phyloP scores from a whole-genome alignment of 2,113 vertebrate genomes.

The Empidonax alnorum region DNA sequence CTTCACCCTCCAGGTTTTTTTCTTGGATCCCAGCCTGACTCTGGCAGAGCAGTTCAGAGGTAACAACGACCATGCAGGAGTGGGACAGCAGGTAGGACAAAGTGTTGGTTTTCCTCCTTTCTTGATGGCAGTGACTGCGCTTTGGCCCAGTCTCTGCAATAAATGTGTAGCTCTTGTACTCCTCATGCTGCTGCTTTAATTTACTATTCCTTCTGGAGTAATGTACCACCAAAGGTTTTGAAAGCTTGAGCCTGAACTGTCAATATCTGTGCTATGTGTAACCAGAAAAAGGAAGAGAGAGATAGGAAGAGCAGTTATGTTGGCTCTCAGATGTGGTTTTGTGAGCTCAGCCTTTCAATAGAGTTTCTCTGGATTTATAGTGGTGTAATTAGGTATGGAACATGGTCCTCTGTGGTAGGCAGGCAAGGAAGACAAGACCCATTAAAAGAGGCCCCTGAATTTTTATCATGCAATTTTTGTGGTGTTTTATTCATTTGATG shows the following conservation, averaged over 20 bases:
- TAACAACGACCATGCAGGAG: rapidly evolving
- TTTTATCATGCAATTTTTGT: not conserved
- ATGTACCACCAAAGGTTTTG: not conserved
- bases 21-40: rapidly evolving
- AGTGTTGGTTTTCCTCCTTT: not conserved
- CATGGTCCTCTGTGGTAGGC: not conserved
- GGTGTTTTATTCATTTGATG: not conserved
- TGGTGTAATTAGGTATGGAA: not conserved
- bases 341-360: not conserved
- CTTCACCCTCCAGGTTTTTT: rapidly evolving
- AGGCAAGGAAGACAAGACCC: not conserved
- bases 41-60: not conserved
- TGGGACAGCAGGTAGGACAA: not conserved
- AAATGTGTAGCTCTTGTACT: not conserved
- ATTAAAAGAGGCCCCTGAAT: not conserved
- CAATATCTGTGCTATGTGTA: not conserved
- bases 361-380: not conserved
- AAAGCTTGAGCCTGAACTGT: not conserved
- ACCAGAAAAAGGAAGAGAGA: not conserved
- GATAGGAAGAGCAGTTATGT: not conserved
- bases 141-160: not conserved
- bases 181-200: not conserved
- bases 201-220: not conserved
- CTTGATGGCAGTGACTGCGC: not conserved
- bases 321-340: not conserved